Evolutionary conservation across 2,797 vertebrate species (phyloP), one percentile per base, ranked within the genome.

Genomic region (Lacerta viridis): DNA sequence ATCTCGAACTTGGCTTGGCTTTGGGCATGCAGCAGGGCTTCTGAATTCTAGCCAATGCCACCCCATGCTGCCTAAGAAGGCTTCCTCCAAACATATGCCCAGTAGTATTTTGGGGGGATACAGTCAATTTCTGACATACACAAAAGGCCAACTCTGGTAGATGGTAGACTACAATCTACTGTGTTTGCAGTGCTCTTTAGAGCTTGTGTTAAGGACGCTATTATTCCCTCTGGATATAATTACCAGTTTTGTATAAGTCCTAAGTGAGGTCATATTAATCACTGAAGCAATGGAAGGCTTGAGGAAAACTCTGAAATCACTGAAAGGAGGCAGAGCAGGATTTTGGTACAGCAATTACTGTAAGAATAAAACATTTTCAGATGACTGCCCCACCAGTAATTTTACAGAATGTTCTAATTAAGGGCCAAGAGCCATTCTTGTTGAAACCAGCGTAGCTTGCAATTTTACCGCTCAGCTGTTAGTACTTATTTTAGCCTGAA

Each of bases 381-480:
- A 71, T 41, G n/a, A 61, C 55, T 90, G 83, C 85, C 79, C 79
- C 84, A 33, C 88, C 83, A 86, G 68, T 78, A 59, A 84, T 78
- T 78, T 84, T 94, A 93, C 89, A 91, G 88, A 78, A 78, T 87
- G 85, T 83, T 91, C 94, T 93, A 93, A 88, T 11, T n/a, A 1
- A 79, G 46, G 82, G 79, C 87, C 83, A 66, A 92, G 78, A 91
- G 80, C 66, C 36, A 88, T 64, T 87, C 94, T 69, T 88, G 91
- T 92, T 75, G 84, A 39, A 90, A 94, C 89, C 88, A 91, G 13
- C 33, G 85, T 90, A 93, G 82, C 76, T 94, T 85, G 39, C 78
- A 92, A 82, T 95, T 93, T 92, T 92, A 91, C 91, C 88, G 87
- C 93, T 95, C 92, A 94, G 79, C 91, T 92, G 81, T 80, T 91